Percentiles rank a stretch among this genome's conserved stretches.
Conservation (phyloP, 2,113 vertebrate species). For the Pantherophis guttatus region DNA sequence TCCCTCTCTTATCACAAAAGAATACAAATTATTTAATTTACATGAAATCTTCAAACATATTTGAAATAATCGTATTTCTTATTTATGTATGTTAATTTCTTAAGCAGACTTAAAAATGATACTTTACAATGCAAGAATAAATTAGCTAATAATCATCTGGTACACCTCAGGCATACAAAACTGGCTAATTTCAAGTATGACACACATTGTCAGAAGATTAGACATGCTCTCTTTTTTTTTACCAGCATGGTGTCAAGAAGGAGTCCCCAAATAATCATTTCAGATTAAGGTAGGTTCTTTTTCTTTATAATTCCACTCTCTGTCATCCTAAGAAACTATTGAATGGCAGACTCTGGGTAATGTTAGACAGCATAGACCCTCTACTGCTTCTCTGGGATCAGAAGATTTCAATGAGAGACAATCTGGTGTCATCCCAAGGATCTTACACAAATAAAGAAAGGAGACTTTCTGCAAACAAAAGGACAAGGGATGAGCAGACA, state of each 20-base stretch:
- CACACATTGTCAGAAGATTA: not conserved
- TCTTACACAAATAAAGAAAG: too few relatives aligned
- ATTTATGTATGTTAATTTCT: not conserved
- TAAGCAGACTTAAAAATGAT: not conserved
- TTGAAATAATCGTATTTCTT: not conserved
- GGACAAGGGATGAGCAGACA: not conserved
- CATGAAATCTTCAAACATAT: not conserved
- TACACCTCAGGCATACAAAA: not conserved
- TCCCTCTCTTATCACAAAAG: constrained; percentile 26
- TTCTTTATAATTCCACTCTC: not conserved
- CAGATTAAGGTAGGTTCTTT: not conserved
- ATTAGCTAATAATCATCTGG: not conserved
- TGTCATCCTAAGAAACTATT: not conserved
- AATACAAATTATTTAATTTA: not conserved
- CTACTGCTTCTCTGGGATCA: not conserved
- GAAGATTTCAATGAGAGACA: not conserved
- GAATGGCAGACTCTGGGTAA: not conserved
- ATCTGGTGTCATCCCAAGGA: too few relatives aligned
- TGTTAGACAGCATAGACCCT: not conserved
- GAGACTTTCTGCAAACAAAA: not conserved
- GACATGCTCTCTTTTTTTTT: not conserved
- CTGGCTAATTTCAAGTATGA: not conserved
- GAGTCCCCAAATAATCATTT: not conserved
- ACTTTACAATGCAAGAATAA: not conserved
- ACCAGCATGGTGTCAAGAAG: not conserved